Percentiles rank a stretch among this genome's conserved stretches.
Conservation (phyloP, 1,140 invertebrate species). For the Tetramorium simillimum region DNA sequence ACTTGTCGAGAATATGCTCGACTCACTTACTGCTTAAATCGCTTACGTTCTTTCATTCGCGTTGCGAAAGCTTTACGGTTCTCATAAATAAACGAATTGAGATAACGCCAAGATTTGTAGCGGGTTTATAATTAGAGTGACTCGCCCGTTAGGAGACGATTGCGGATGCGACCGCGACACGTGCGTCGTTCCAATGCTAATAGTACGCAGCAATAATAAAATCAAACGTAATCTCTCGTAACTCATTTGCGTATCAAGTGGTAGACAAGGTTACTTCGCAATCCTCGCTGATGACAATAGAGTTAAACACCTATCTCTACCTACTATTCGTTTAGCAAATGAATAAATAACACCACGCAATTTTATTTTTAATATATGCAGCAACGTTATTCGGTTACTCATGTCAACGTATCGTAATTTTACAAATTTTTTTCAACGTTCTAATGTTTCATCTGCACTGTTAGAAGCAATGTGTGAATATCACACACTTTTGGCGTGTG, state of each 20-base stretch:
- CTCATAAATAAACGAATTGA: conserved; percentile 24
- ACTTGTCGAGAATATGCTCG: neutral
- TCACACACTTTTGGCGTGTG: too few relatives aligned
- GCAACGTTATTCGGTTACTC: neutral
- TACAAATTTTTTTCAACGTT: neutral
- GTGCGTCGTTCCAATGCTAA: neutral
- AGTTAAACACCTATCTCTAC: neutral
- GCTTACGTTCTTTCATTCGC: neutral
- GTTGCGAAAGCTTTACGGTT: neutral
- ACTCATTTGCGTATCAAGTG: conserved; percentile 35
- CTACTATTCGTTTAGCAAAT: neutral
- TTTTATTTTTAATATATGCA: neutral
- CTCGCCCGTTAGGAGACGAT: neutral
- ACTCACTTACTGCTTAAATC: neutral
- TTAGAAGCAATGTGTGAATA: too few relatives aligned
- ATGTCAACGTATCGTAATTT: neutral
- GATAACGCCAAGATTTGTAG: conserved; percentile 32
- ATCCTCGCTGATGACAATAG: neutral
- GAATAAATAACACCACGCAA: neutral
- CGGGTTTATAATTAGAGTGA: conserved; percentile 24
- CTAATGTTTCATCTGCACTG: neutral
- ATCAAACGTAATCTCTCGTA: conserved; percentile 23
- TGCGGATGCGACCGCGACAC: neutral
- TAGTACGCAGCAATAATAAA: conserved; percentile 38
- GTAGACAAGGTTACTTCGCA: conserved; percentile 27